These are phyloP conservation scores for Bovichtus diacanthus DNA, from an alignment of 2,797 vertebrate species.

Conservation along the genomic window DNA sequence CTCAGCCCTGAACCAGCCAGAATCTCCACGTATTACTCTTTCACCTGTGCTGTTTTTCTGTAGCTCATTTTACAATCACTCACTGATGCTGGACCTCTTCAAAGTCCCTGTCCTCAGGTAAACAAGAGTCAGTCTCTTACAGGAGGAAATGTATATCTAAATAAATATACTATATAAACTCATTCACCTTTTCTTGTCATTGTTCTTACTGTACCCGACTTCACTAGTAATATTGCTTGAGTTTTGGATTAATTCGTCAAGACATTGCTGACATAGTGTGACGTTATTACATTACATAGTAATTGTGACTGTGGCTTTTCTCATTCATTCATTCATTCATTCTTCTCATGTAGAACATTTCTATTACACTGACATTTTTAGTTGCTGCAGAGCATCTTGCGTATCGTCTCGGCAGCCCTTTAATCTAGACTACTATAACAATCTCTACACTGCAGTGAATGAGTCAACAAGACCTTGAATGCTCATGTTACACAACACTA, in stretches of 20 bases:
- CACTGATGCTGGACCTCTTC: conserved; percentile 74
- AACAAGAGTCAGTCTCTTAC: conserved; percentile 56
- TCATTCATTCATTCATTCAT: background rate
- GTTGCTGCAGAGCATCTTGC: background rate
- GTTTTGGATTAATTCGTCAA: background rate
- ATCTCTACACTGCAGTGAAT: conserved; percentile 46
- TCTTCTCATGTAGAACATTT: background rate
- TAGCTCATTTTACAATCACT: conserved; percentile 59
- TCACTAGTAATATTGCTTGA: background rate
- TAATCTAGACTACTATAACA: conserved; percentile 33
- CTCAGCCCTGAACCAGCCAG: conserved; percentile 48
- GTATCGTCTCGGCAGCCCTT: conserved; percentile 18
- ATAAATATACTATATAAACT: conserved; percentile 67
- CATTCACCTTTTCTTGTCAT: conserved; percentile 7
- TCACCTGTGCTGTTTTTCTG: conserved; percentile 43
- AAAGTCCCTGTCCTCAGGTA: conserved; percentile 81
- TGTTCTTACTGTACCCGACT: conserved; percentile 7
- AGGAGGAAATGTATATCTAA: conserved; percentile 52
- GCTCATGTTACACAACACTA: conserved; percentile 67
- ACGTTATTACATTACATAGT: background rate
- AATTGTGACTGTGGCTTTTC: background rate
- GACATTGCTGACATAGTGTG: background rate
- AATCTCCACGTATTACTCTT: conserved; percentile 26
- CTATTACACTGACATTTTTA: background rate
- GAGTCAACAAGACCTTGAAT: conserved; percentile 66